phyloP scores from a whole-genome alignment of 23 tunicate species.

The Clavelina lepadiformis region DNA sequence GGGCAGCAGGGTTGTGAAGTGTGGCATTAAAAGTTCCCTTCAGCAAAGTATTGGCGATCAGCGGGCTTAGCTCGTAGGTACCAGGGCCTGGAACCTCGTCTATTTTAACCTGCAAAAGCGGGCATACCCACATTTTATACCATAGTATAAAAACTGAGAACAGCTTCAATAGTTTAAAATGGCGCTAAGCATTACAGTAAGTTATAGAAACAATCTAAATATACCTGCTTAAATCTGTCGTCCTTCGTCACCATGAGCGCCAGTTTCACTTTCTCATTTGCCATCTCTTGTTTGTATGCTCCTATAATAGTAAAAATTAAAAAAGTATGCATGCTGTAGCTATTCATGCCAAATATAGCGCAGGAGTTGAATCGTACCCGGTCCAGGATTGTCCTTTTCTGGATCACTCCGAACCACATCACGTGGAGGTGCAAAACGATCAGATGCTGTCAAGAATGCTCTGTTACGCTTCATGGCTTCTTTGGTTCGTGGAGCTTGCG shows the following conservation, averaged over 20 bases:
- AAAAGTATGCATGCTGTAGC: background rate
- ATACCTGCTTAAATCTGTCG: slow-evolving; percentile 55
- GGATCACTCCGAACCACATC: slow-evolving; percentile 42
- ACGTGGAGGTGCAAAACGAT: slow-evolving; percentile 64
- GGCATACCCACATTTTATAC: background rate
- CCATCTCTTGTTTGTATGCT: slow-evolving; percentile 44
- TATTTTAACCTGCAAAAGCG: slow-evolving; percentile 20
- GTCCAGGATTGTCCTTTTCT: slow-evolving; percentile 80
- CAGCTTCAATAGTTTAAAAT: background rate
- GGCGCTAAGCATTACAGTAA: background rate
- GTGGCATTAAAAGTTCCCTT: slow-evolving; percentile 94
- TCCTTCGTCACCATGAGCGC: slow-evolving; percentile 80
- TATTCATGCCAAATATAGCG: background rate
- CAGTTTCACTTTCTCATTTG: slow-evolving; percentile 54
- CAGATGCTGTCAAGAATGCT: slow-evolving; percentile 70
- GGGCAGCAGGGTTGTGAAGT: slow-evolving; percentile 72
- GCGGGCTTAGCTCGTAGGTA: slow-evolving; percentile 78
- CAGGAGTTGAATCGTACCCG: slow-evolving; percentile 41
- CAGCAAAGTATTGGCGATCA: slow-evolving; percentile 68
- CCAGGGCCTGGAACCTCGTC: slow-evolving; percentile 92
- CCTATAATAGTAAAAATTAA: slow-evolving; percentile 19
- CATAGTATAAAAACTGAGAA: background rate
- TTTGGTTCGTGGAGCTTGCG: slow-evolving; percentile 51
- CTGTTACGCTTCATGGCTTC: slow-evolving; percentile 64
- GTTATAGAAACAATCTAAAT: background rate